Base-by-base conservation (phyloP, 2,888 invertebrate genomes). In the Chorisops tibialis region DNA sequence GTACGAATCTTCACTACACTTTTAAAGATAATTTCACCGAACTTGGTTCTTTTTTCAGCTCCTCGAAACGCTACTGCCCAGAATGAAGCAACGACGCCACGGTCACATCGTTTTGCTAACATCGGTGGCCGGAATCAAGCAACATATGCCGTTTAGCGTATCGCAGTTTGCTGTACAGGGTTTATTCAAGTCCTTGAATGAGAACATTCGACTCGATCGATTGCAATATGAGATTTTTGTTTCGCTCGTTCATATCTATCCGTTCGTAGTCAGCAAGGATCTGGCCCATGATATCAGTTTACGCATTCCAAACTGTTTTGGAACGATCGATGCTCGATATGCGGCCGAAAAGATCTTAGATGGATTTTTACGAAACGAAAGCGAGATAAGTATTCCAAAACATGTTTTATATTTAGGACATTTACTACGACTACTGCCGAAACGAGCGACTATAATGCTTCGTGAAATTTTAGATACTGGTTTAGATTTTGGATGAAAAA, bases 81-180 rank as follows among this genome's bases (percentile, higher is more conserved):
- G 80, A 30, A 86, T 86, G 86, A 82, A 83, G 68, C 74, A 75
- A 9, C 79, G 74, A 45, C 82, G 82, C 48, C 81, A 79, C 67
- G 86, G 86, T 7, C 86, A 86, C 66, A 81, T 86, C 49, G 81
- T 85, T 4, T 81, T 84, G 1, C 70, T 86, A 24, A 85, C 84
- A 3, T 86, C 86, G 7, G 83, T 85, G 1, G 85, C 85, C 58
- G 82, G 83, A 50, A 78, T 82, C 21, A 80, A 81, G 49, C 81
- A 82, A 67, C 81, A 83, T 68, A 80, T 85, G 74, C 83, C 85
- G 0, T 74, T 85, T 12, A 82, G 84, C 62, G 83, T 85, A 0
- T 83, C 85, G 1, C 86, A 86, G 74, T 86, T 86, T 73, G 87
- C 86, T 14, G 82, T 86, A 1, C 83, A 85, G 70, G 86, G 87